phyloP scores from a whole-genome alignment of 2,888 invertebrate species.

The Dysmachus trigonus region DNA sequence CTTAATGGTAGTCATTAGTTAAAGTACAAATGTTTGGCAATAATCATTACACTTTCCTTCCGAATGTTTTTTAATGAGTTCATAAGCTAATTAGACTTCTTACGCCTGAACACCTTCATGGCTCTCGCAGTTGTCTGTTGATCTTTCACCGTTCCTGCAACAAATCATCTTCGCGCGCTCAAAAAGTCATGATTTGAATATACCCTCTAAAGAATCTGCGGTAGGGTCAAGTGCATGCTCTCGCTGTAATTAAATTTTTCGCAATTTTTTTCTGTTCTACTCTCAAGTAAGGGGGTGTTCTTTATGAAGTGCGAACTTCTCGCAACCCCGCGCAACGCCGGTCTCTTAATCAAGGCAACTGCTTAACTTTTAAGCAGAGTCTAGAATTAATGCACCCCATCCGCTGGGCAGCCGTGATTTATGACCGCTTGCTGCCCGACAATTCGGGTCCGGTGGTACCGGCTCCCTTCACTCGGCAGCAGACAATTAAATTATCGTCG shows the following conservation, averaged over 20 bases:
- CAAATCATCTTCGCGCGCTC: background rate
- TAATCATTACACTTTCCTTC: slow-evolving; percentile 48
- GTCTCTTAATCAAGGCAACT: background rate
- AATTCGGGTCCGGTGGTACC: background rate
- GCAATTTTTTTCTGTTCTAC: background rate
- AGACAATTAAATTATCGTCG: slow-evolving; percentile 38
- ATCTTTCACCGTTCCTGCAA: background rate
- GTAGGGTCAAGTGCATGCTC: background rate
- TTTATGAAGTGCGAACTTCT: slow-evolving; percentile 7
- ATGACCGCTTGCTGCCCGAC: background rate
- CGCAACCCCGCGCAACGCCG: background rate
- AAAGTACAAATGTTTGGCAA: slow-evolving; percentile 49
- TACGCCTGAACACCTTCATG: background rate
- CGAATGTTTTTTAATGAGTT: slow-evolving; percentile 48
- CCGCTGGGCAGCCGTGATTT: background rate
- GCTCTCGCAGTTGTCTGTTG: background rate
- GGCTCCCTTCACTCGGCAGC: background rate
- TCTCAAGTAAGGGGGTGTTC: background rate
- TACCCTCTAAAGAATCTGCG: background rate
- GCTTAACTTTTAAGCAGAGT: slow-evolving; percentile 25
- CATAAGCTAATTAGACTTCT: slow-evolving; percentile 38
- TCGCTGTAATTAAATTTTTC: slow-evolving; percentile 5
- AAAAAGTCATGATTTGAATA: background rate
- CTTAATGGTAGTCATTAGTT: slow-evolving; percentile 46
- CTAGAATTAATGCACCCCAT: slow-evolving; percentile 20